Evolutionary conservation across 2,797 vertebrate genomes (phyloP), one percentile per base, ranked within the genome.

Genomic region (Gambusia yucatana): DNA sequence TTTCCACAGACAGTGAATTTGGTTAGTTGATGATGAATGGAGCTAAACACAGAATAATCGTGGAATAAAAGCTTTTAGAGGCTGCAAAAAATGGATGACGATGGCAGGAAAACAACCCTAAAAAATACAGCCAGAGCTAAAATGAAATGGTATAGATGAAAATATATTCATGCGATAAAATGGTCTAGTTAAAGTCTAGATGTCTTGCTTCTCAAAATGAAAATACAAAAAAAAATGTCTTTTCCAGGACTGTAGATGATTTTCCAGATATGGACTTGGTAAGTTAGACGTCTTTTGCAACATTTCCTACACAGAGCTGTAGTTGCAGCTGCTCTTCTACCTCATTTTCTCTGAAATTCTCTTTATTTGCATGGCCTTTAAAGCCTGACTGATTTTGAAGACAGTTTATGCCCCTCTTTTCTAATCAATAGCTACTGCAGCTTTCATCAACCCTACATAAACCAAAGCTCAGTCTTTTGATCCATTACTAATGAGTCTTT

Each of bases 341-440:
- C 80, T 91, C 67, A 85, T 87, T 88, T 89, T 76, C 48, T 41
- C 47, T 72, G 6, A 17, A 75, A 79, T 78, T 82, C 30, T 88
- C 73, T 52, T 73, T 47, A 50, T 39, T 59, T 44, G 48, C 63
- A 30, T 28, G 5, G 33, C 33, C 43, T 48, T 75, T 33, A 75
- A 71, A 43, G 11, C 3, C 11, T 59, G 33, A 76, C 25, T 80
- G 52, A 47, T 79, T 59, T 78, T 82, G 81, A 78, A 83, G 82
- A 41, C 5, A 22, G 14, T 22, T 46, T 83, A 86, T 79, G 41
- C 82, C 78, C 77, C 67, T n/a, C 77, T 92, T 81, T 77, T 89
- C 83, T 89, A 91, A 91, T 92, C 89, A 90, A 90, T 89, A 89
- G 80, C 80, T 3, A 30, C 41, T 81, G 76, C 36, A 48, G 82